phyloP scores from a whole-genome alignment of 2,888 invertebrate genomes.

The Orchesella flavescens region DNA sequence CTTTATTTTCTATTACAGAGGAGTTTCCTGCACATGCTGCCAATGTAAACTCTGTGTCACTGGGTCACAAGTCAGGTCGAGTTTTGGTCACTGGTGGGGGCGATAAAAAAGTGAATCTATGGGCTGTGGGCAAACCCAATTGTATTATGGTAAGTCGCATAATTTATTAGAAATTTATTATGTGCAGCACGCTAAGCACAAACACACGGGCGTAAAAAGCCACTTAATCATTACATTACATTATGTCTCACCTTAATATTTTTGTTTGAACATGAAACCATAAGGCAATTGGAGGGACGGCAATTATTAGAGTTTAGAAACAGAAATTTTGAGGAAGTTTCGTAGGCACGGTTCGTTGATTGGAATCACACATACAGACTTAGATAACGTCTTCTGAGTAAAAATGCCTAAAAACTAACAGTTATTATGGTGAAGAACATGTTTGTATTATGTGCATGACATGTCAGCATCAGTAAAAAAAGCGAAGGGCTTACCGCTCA shows the following conservation, averaged over 20 bases:
- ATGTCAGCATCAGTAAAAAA: conserved; percentile 42
- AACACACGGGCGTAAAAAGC: not conserved
- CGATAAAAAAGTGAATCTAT: conserved; percentile 96
- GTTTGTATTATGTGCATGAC: not conserved
- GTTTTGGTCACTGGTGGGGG: conserved; percentile 96
- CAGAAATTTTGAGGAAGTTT: conserved; percentile 10
- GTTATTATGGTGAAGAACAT: too few species aligned
- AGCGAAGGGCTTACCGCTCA: conserved; percentile 18
- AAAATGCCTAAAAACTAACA: too few species aligned
- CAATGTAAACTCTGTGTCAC: conserved; percentile 82
- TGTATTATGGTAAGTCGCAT: conserved; percentile 88
- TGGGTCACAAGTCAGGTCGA: conserved; percentile 90
- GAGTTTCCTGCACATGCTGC: conserved; percentile 91
- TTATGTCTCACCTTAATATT: conserved; percentile 42
- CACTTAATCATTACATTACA: conserved; percentile 18
- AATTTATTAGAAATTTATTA: conserved; percentile 1
- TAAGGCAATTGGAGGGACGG: not conserved
- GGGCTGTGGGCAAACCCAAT: conserved; percentile 95
- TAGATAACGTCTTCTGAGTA: too few species aligned
- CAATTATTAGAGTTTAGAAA: not conserved
- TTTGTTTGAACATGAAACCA: conserved; percentile 16
- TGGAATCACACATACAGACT: too few species aligned
- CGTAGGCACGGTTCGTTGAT: not conserved
- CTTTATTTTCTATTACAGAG: conserved; percentile 78
- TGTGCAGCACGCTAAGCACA: not conserved